Conservation (phyloP, 2,888 invertebrate species). For the Eupeodes luniger region DNA sequence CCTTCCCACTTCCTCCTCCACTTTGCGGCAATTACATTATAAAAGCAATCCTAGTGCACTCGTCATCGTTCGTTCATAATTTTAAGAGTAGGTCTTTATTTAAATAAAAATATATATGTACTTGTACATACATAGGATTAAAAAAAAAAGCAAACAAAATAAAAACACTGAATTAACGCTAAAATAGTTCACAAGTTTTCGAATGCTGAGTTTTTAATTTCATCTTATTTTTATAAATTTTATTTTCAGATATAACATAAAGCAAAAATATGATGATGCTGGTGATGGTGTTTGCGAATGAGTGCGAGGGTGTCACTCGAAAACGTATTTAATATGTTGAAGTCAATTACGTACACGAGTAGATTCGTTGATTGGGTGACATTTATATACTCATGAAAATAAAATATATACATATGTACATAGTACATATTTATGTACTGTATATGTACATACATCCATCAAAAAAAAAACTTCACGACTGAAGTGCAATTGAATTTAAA, state of each 20-base stretch:
- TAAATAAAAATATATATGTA: neutral
- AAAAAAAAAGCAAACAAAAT: neutral
- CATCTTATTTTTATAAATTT: neutral
- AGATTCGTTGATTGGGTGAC: constrained; percentile 16
- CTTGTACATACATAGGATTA: neutral
- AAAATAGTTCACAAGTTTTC: constrained; percentile 24
- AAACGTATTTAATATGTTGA: constrained; percentile 27
- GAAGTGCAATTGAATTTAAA: constrained; percentile 9
- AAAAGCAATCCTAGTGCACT: constrained; percentile 31
- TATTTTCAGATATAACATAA: constrained; percentile 2
- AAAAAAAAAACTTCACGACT: neutral
- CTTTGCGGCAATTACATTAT: constrained; percentile 52
- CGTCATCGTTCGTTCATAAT: constrained; percentile 43
- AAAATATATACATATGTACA: neutral
- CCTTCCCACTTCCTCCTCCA: neutral
- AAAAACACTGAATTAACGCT: constrained; percentile 14
- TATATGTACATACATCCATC: too few relatives aligned
- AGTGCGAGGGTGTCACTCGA: constrained; percentile 31
- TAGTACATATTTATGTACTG: too few relatives aligned
- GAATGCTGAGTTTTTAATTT: constrained; percentile 18
- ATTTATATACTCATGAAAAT: constrained; percentile 6
- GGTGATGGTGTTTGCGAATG: neutral
- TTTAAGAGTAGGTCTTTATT: constrained; percentile 31
- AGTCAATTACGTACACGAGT: constrained; percentile 37
- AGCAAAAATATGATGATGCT: neutral